phyloP scores from a whole-genome alignment of 2,888 invertebrate species.

The Cybosia mesomella region DNA sequence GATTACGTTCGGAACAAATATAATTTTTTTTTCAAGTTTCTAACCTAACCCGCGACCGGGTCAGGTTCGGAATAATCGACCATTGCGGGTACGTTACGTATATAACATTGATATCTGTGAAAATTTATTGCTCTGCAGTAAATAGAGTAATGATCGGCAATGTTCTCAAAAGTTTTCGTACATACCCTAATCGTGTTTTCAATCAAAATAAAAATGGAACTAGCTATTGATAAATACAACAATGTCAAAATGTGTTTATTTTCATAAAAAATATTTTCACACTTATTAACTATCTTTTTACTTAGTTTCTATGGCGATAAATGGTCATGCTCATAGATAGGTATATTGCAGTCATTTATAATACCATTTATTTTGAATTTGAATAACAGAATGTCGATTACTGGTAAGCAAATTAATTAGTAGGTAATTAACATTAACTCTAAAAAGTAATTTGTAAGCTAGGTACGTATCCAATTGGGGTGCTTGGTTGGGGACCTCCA shows the following conservation, averaged over 20 bases:
- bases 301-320: background rate
- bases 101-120: background rate
- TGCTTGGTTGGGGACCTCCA: no score
- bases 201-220: background rate
- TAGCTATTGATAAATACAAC: background rate
- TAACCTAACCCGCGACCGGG: no score
- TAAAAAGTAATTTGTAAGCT: background rate
- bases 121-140: slow-evolving; percentile 3
- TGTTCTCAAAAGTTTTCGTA: background rate
- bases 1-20: no score
- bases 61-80: no score
- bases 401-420: background rate
- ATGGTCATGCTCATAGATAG: background rate
- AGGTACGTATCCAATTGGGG: background rate
- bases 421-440: background rate
- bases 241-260: background rate
- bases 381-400: background rate
- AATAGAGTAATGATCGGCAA: background rate
- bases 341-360: background rate
- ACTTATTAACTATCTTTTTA: no score
- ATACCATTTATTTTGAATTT: background rate
- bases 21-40: no score
- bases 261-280: background rate
- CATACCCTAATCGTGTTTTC: background rate
- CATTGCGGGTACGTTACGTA: no score